phyloP scores from a whole-genome alignment of 2,113 vertebrate species.

The Excalfactoria chinensis region DNA sequence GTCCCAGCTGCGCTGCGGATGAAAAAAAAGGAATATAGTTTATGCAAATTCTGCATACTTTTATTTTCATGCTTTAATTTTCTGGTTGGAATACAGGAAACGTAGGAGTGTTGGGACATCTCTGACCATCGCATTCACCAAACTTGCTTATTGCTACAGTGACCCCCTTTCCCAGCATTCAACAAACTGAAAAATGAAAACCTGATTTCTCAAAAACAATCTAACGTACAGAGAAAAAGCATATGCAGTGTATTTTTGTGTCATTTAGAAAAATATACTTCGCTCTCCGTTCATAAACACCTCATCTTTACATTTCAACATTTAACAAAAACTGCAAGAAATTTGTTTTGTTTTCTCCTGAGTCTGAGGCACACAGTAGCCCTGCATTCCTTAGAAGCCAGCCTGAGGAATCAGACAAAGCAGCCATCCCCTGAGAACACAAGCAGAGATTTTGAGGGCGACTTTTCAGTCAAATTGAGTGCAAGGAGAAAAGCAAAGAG shows the following conservation, averaged over 20 bases:
- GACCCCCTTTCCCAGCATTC: background rate
- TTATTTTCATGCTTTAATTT: background rate
- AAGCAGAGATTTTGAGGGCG: background rate
- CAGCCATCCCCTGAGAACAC: background rate
- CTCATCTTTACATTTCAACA: background rate
- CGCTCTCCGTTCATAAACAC: background rate
- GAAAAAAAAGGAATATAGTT: conserved; percentile 10
- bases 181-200: background rate
- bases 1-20: background rate
- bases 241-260: background rate
- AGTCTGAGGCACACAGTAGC: background rate
- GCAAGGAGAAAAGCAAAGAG: background rate
- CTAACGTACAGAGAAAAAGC: background rate
- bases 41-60: background rate
- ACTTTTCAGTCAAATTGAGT: background rate
- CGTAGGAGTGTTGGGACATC: background rate
- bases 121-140: background rate
- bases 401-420: background rate
- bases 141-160: background rate
- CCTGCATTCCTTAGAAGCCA: background rate
- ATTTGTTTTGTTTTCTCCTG: background rate
- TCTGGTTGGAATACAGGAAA: background rate
- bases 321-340: background rate
- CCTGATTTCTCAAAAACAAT: background rate
- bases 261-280: background rate